Evolutionary conservation across 2,113 vertebrate species (phyloP), one percentile per base, ranked within the genome.

Genomic region (Piprites chloris): DNA sequence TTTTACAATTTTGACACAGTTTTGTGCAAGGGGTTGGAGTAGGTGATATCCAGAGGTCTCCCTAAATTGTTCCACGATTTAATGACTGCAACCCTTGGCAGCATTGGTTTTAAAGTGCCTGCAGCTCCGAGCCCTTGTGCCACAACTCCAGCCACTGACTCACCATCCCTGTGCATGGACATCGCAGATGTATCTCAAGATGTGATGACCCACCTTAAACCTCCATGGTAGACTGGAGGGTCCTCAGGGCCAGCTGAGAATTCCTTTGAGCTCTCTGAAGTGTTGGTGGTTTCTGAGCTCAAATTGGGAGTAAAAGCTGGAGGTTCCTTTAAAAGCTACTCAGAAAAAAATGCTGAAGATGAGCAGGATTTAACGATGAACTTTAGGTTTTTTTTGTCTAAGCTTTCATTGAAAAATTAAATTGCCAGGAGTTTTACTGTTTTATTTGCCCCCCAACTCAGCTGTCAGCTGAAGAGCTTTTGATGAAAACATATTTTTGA

Each of bases 401-500:
- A 62, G 56, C 46, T 86, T 95, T 93, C 68, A 47, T 49, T 59
- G 59, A 86, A 94, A 91, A 96, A 85, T 93, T 77, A 79, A 91
- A 88, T 92, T 93, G 55, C 55, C 50, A 86, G n/a, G 88, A 69
- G 67, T 84, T 96, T 81, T 77, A n/a, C 75, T 93, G 79, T 35
- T 92, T 90, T 92, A 94, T 94, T 87, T 94, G 67, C 90, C 86
- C 81, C 72, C 71, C 74, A 87, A 91, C 52, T 89, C 93, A 73
- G 67, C 85, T 96, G 93, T 93, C 94, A 90, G 50, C 46, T 76
- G 81, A 96, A 94, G 33, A 74, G 82, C 58, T 91, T 87, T 91
- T 85, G 85, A 94, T 88, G 82, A 96, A 93, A 96, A 89, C 35
- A 6, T 67, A 63, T 72, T 90, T 95, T 90, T 92, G 68, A 94